phyloP scores from a whole-genome alignment of 2,797 vertebrate species.

The Anguilla megastoma region DNA sequence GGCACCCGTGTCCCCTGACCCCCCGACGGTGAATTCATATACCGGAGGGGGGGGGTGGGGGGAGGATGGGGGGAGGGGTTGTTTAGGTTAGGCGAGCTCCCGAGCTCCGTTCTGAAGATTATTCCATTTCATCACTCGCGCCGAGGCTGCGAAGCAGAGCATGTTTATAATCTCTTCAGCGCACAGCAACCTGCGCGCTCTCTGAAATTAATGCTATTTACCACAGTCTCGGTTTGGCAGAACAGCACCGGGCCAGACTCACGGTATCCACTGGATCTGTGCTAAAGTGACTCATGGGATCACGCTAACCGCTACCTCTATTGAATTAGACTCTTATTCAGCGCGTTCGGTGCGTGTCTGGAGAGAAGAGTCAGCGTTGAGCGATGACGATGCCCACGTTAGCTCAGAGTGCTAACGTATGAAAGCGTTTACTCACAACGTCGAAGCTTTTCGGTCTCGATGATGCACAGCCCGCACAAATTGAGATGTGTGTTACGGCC shows the following conservation, averaged over 20 bases:
- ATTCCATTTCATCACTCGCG: slow-evolving; percentile 47
- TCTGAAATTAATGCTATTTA: slow-evolving; percentile 25
- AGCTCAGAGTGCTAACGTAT: background rate
- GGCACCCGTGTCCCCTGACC: slow-evolving; percentile 44
- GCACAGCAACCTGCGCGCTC: slow-evolving; percentile 25
- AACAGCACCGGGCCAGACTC: background rate
- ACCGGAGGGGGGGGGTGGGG: slow-evolving; percentile 13
- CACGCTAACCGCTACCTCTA: background rate
- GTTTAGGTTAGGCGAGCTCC: slow-evolving; percentile 51
- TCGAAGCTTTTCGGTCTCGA: background rate
- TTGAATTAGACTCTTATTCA: background rate
- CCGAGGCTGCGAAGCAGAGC: slow-evolving; percentile 30
- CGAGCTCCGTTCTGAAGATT: slow-evolving; percentile 34
- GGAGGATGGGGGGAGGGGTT: background rate
- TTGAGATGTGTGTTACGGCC: background rate
- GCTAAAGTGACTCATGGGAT: background rate
- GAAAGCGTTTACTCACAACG: background rate
- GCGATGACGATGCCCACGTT: background rate
- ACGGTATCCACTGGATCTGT: background rate
- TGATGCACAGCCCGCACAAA: background rate
- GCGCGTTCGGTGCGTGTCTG: background rate
- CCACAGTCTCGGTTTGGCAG: background rate
- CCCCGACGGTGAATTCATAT: slow-evolving; percentile 58
- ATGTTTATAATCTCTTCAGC: slow-evolving; percentile 36
- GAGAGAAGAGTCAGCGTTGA: background rate